Evolutionary conservation across 2,113 vertebrate species (phyloP).

Genomic region (Bos javanicus): DNA sequence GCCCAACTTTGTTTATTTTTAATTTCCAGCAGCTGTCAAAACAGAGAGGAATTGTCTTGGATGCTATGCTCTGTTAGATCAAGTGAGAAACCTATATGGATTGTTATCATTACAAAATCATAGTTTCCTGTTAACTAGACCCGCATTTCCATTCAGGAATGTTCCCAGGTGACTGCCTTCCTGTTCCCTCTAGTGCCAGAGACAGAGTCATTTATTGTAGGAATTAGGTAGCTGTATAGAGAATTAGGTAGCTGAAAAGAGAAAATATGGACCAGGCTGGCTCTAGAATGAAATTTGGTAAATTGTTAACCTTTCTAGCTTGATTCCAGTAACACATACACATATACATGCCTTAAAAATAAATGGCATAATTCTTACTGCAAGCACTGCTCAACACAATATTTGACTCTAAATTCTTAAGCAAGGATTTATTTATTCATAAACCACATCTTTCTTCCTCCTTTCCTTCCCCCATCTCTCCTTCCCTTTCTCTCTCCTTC

Average conservation of each 20-base stretch:
- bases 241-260: neutral
- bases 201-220: neutral
- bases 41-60: slow-evolving; percentile 11
- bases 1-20: neutral
- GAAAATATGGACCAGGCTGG: neutral
- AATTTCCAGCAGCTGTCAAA: slow-evolving; percentile 39
- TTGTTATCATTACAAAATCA: neutral
- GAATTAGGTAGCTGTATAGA: neutral
- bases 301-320: neutral
- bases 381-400: neutral
- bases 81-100: slow-evolving; percentile 26
- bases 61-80: slow-evolving; percentile 18
- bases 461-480: too few species aligned
- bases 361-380: neutral
- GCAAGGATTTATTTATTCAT: neutral
- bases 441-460: neutral
- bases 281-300: neutral
- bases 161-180: neutral
- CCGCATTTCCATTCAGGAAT: neutral
- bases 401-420: neutral
- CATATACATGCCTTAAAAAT: neutral
- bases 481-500: neutral
- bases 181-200: neutral
- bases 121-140: slow-evolving; percentile 1
- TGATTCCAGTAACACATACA: neutral